Conservation (phyloP, 2,113 vertebrate genomes). For the Oryzias woworae region DNA sequence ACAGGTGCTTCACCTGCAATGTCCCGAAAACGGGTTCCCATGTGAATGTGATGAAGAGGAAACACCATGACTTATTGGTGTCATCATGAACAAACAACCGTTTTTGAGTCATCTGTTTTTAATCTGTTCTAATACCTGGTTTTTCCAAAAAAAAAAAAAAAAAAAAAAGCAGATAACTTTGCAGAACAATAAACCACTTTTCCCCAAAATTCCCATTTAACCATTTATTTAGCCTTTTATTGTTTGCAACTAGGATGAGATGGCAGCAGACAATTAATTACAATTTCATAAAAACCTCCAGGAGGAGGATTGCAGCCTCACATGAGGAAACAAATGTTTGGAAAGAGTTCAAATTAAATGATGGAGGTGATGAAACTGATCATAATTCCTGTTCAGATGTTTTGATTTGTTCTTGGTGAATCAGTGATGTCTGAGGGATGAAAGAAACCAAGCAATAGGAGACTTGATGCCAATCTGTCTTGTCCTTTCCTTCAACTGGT, state of each 20-base stretch:
- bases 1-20: no score
- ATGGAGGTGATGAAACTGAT: slow-evolving; percentile 40
- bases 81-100: no score
- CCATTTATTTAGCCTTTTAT: no score
- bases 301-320: slow-evolving; percentile 28
- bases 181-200: no score
- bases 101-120: no score
- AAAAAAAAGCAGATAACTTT: no score
- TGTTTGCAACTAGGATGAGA: slow-evolving; percentile 29
- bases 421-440: slow-evolving; percentile 39
- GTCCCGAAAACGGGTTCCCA: no score
- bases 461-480: slow-evolving; percentile 43
- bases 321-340: slow-evolving; percentile 38
- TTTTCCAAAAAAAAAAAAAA: no score
- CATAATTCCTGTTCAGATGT: slow-evolving; percentile 47
- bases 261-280: slow-evolving; percentile 41
- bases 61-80: no score
- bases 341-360: slow-evolving; percentile 41
- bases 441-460: slow-evolving; percentile 43
- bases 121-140: no score
- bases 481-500: slow-evolving; percentile 15
- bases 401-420: slow-evolving; percentile 40
- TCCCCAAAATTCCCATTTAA: no score
- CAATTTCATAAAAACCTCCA: slow-evolving; percentile 42
- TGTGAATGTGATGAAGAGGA: no score